phyloP scores from a whole-genome alignment of 2,888 invertebrate genomes.

The Cryptocephalus moraei region DNA sequence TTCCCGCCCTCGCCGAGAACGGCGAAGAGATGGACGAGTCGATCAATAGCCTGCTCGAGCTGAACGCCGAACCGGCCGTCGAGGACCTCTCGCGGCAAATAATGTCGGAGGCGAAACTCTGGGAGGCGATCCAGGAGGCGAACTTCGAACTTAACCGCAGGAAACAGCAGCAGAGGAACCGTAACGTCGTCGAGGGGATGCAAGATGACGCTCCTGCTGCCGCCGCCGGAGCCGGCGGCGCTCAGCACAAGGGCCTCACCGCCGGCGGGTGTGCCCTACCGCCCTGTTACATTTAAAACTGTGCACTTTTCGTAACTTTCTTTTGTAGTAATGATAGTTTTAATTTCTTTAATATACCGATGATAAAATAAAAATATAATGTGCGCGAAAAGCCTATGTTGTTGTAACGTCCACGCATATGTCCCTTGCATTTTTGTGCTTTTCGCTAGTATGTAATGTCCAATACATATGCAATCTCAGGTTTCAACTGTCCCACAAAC shows the following conservation, averaged over 20 bases:
- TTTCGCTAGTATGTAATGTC: too few species aligned
- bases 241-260: too few species aligned
- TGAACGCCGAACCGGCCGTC: conserved; percentile 58
- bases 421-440: too few species aligned
- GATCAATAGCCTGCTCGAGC: conserved; percentile 54
- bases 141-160: conserved; percentile 57
- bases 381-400: too few species aligned
- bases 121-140: conserved; percentile 73
- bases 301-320: too few species aligned
- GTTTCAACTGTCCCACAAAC: too few species aligned
- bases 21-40: conserved; percentile 51
- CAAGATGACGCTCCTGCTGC: conserved; percentile 23
- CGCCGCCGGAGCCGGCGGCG: conserved; percentile 28
- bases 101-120: conserved; percentile 65
- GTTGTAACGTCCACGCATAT: too few species aligned
- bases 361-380: too few species aligned
- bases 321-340: too few species aligned
- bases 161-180: conserved; percentile 36
- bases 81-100: conserved; percentile 70
- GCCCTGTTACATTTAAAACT: conserved; percentile 29
- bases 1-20: conserved; percentile 32
- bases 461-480: too few species aligned
- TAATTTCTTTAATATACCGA: too few species aligned
- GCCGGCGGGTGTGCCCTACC: conserved; percentile 34
- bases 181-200: conserved; percentile 31